phyloP scores from a whole-genome alignment of 2,113 vertebrate species.

The Acanthisitta chloris region DNA sequence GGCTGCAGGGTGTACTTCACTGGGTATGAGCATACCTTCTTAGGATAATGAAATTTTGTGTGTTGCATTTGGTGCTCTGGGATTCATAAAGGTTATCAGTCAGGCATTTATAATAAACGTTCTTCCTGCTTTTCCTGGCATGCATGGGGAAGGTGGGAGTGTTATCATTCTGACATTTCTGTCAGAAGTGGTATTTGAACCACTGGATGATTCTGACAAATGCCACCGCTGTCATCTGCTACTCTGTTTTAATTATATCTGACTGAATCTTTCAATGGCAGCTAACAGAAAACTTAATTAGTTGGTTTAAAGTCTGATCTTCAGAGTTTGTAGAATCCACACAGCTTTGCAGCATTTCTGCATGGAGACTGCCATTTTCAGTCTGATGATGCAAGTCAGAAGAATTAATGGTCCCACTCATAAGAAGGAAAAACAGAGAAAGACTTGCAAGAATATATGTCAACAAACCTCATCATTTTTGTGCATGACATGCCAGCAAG shows the following conservation, averaged over 20 bases:
- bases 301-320: conserved; percentile 69
- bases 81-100: conserved; percentile 91
- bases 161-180: conserved; percentile 97
- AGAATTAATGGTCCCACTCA: neutral
- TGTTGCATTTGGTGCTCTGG: conserved; percentile 72
- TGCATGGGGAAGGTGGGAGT: conserved; percentile 57
- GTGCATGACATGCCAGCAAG: neutral
- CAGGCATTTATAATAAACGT: conserved; percentile 80
- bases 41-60: conserved; percentile 76
- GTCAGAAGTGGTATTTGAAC: conserved; percentile 93
- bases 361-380: neutral
- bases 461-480: neutral
- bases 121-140: conserved; percentile 60
- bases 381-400: neutral
- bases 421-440: neutral
- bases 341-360: conserved; percentile 39
- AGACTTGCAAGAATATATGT: neutral
- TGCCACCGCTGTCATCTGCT: conserved; percentile 90
- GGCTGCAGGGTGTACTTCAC: conserved; percentile 34
- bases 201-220: conserved; percentile 90
- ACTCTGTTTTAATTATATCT: conserved; percentile 93
- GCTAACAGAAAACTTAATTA: conserved; percentile 89
- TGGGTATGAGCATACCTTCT: conserved; percentile 57
- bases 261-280: conserved; percentile 80
- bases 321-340: conserved; percentile 59